These are phyloP conservation scores for Rhingia rostrata DNA, from an alignment of 2,888 invertebrate species.

Conservation along the genomic window DNA sequence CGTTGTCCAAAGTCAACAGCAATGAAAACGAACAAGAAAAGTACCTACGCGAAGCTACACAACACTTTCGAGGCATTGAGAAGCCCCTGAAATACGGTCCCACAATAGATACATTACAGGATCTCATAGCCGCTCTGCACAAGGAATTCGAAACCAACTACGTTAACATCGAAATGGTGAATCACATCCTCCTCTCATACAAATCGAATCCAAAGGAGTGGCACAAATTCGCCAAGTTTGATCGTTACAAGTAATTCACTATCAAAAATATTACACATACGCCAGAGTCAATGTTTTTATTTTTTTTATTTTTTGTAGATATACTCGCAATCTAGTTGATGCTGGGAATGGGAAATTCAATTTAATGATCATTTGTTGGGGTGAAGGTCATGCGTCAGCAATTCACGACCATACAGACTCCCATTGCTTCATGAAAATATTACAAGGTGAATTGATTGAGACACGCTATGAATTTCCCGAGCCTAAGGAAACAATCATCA, in stretches of 20 bases:
- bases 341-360: slow-evolving; percentile 98
- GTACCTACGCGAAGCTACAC: slow-evolving; percentile 81
- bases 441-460: slow-evolving; percentile 92
- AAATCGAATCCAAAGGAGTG: slow-evolving; percentile 95
- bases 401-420: slow-evolving; percentile 98
- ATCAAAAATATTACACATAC: neutral
- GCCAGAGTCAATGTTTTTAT: neutral
- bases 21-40: slow-evolving; percentile 80
- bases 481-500: slow-evolving; percentile 34
- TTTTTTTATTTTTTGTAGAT: slow-evolving; percentile 85
- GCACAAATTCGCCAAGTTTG: slow-evolving; percentile 97
- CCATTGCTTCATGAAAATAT: slow-evolving; percentile 98
- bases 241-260: slow-evolving; percentile 89
- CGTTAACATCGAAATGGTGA: slow-evolving; percentile 96
- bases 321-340: slow-evolving; percentile 97
- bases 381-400: slow-evolving; percentile 95
- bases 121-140: slow-evolving; percentile 88
- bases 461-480: slow-evolving; percentile 84
- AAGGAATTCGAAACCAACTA: slow-evolving; percentile 90
- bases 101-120: slow-evolving; percentile 84
- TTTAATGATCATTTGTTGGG: slow-evolving; percentile 99
- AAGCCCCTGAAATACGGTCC: slow-evolving; percentile 82
- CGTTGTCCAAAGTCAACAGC: slow-evolving; percentile 79
- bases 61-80: slow-evolving; percentile 81
- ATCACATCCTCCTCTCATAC: slow-evolving; percentile 89